A percentile compares a stretch with the other conserved stretches of the same genome.
Conservation (phyloP, 2,888 invertebrate genomes). For the Mesopsocus fuscifrons region DNA sequence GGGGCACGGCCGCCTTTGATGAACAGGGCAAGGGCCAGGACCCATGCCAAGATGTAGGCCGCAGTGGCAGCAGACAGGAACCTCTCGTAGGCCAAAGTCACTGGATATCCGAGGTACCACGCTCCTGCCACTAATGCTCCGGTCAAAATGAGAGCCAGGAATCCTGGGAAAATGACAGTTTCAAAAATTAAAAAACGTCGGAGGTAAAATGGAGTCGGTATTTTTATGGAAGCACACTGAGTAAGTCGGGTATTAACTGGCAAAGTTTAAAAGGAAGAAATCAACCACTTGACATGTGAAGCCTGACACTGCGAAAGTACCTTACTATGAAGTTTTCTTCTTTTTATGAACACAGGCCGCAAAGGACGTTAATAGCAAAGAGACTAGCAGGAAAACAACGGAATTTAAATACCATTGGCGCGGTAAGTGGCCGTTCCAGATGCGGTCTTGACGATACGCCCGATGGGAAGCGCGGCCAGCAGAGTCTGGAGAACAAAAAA, state of each 20-base stretch:
- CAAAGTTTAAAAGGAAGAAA: no score
- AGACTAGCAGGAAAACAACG: no score
- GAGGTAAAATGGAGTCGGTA: neutral
- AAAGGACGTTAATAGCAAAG: no score
- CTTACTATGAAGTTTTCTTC: no score
- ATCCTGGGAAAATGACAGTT: constrained; percentile 14
- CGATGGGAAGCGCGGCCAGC: constrained; percentile 14
- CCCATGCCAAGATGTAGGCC: constrained; percentile 34
- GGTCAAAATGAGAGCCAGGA: constrained; percentile 12
- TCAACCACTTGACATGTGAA: no score
- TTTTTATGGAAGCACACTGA: no score
- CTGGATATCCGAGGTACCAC: constrained; percentile 14
- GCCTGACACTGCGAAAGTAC: no score
- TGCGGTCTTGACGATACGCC: constrained; percentile 6
- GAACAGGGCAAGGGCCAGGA: constrained; percentile 36
- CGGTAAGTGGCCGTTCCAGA: constrained; percentile 4
- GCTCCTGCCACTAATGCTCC: constrained; percentile 12
- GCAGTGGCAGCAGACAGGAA: constrained; percentile 35
- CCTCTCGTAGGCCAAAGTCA: constrained; percentile 29
- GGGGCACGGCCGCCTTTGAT: constrained; percentile 34
- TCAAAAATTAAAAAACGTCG: constrained; percentile 4
- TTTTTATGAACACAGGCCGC: no score
- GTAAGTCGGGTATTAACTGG: no score
- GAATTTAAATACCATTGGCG: constrained; percentile 13
- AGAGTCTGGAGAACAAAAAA: constrained; percentile 13